phyloP scores from a whole-genome alignment of 92 coral and sea anemone species.

The Zoanthus gigantus region DNA sequence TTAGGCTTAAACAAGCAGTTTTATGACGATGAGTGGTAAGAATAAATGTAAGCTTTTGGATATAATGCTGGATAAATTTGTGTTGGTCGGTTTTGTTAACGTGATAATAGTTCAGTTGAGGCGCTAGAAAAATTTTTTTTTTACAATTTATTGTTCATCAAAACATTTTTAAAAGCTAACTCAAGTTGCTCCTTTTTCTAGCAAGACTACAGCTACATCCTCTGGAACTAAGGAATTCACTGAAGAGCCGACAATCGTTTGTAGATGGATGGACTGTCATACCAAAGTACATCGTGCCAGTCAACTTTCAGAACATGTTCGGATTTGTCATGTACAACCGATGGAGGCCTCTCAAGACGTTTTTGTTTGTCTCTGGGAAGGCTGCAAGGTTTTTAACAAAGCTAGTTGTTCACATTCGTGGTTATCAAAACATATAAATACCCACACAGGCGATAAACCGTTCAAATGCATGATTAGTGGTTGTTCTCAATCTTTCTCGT shows the following conservation, averaged over 20 bases:
- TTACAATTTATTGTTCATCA: background rate
- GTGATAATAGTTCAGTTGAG: background rate
- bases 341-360: conserved; percentile 85
- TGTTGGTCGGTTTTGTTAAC: background rate
- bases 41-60: conserved; percentile 12
- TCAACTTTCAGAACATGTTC: conserved; percentile 92
- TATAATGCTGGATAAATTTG: background rate
- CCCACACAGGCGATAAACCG: conserved; percentile 97
- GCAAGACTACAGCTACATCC: conserved; percentile 41
- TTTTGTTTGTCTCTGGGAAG: conserved; percentile 95
- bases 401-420: conserved; percentile 98
- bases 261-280: conserved; percentile 83
- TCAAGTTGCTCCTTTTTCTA: conserved; percentile 9
- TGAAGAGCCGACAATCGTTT: conserved; percentile 50
- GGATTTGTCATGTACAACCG: conserved; percentile 88
- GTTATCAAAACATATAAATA: conserved; percentile 94
- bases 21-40: conserved; percentile 46
- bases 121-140: background rate
- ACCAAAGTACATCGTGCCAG: conserved; percentile 31
- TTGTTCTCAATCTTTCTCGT: conserved; percentile 90
- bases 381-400: conserved; percentile 96
- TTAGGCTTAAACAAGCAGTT: conserved; percentile 30
- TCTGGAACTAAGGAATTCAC: conserved; percentile 9
- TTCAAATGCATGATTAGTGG: conserved; percentile 97
- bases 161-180: background rate